phyloP scores from a whole-genome alignment of 2,888 invertebrate genomes.

The Chloromyia formosa region DNA sequence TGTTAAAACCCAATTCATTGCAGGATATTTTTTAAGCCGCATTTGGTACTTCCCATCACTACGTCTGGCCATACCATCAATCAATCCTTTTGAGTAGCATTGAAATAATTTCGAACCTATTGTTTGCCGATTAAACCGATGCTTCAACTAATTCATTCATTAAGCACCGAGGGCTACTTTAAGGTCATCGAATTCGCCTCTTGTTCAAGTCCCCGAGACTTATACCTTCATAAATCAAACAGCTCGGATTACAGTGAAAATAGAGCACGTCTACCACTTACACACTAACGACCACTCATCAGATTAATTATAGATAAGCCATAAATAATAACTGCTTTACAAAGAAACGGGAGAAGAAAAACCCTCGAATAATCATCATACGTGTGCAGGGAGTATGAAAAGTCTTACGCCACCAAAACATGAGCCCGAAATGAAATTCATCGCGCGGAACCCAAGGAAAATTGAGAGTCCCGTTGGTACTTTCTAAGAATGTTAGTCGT shows the following conservation, averaged over 20 bases:
- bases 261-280: neutral
- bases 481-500: no score
- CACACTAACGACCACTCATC: slow-evolving; percentile 11
- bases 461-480: no score
- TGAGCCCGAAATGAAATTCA: neutral
- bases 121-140: neutral
- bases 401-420: neutral
- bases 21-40: no score
- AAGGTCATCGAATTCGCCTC: neutral
- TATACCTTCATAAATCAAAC: neutral
- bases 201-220: neutral
- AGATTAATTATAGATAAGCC: slow-evolving; percentile 33
- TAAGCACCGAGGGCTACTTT: neutral
- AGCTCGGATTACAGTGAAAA: neutral
- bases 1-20: no score
- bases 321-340: slow-evolving; percentile 17
- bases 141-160: neutral
- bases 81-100: neutral
- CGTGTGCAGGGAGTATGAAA: neutral
- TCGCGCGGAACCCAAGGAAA: no score
- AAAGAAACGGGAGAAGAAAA: neutral
- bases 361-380: neutral
- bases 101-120: neutral
- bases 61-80: no score
- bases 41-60: no score